Base-by-base conservation (phyloP, 2,797 vertebrate genomes). In the Brachyalestes nurse region DNA sequence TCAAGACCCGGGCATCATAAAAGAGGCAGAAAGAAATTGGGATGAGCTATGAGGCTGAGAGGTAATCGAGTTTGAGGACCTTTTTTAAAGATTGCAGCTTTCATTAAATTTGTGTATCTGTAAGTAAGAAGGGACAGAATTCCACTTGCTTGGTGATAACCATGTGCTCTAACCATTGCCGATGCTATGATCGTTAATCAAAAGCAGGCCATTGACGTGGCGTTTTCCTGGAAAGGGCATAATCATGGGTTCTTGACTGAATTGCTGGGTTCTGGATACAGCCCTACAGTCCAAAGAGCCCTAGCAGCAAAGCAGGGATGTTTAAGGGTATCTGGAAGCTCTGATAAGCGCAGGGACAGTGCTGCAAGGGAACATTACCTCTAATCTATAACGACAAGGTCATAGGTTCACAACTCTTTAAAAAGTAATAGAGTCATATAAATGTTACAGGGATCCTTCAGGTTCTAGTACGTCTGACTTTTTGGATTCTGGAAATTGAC, bases 21-120 rank as follows among this genome's bases (percentile, higher is more conserved):
- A 57, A 72, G 71, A 40, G 58, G 21, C 19, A 28, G 49, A 58
- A n/a, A 40, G 53, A 57, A 38, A 40, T 72, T 21, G 1, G 16
- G 25, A n/a, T 57, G 51, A 55, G 57, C 51, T 38, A 42, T 34
- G 28, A 34, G 69, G 2, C 23, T 34, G 6, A 72, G 13, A 8
- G 2, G 21, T 73, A 58, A 57, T 72, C 14, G 25, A 38, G 21
- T 51, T 25, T 70, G 67, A 21, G 67, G 6, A 51, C 45, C 13
- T 49, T 47, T 70, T 70, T 71, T 23, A 9, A 51, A 13, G 2
- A 19, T 72, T 34, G 28, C 1, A 34, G 40, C 25, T 34, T 2
- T 5, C n/a, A 49, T 51, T 70, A 70, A 70, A 51, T 70, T 23
- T 70, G 45, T 66, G 38, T 66, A 51, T 70, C 67, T 69, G 6